Percentiles rank a stretch among this genome's conserved stretches.
phyloP scores from a whole-genome alignment of 1,140 invertebrate species.

The Drosophila nikananu region DNA sequence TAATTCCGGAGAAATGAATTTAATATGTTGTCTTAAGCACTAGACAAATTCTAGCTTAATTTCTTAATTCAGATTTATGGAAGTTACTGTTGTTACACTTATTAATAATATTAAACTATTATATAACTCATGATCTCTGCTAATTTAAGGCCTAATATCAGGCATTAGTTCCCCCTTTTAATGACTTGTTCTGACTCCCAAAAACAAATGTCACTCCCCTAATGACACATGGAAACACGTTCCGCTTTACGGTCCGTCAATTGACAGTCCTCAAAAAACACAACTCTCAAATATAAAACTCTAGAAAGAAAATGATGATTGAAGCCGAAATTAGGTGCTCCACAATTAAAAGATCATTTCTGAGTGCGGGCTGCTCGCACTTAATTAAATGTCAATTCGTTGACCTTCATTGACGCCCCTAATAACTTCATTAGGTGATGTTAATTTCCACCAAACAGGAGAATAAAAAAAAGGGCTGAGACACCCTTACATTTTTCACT shows the following conservation, averaged over 20 bases:
- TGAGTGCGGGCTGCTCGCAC: conserved; percentile 64
- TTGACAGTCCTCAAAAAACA: conserved; percentile 43
- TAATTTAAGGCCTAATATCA: neutral
- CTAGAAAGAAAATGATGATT: conserved; percentile 47
- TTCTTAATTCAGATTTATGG: neutral
- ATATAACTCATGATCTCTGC: neutral
- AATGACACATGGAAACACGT: conserved; percentile 49
- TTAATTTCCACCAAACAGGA: conserved; percentile 13
- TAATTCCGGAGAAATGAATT: neutral
- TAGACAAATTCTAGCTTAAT: neutral
- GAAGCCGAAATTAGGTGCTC: conserved; percentile 67
- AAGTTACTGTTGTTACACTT: neutral
- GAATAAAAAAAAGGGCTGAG: conserved; percentile 55
- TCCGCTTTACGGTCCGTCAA: conserved; percentile 61
- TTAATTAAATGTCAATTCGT: conserved; percentile 82
- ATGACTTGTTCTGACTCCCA: conserved; percentile 6
- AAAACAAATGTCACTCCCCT: conserved; percentile 28
- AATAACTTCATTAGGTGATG: conserved; percentile 75
- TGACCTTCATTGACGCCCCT: conserved; percentile 76
- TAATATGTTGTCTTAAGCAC: neutral
- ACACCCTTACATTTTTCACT: conserved; percentile 25
- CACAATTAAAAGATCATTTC: conserved; percentile 79
- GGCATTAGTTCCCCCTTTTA: neutral
- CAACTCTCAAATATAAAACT: neutral
- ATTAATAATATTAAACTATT: too few species aligned